Base-by-base conservation (phyloP, 1,140 invertebrate genomes). In the Pseudobourletiella spinata region DNA sequence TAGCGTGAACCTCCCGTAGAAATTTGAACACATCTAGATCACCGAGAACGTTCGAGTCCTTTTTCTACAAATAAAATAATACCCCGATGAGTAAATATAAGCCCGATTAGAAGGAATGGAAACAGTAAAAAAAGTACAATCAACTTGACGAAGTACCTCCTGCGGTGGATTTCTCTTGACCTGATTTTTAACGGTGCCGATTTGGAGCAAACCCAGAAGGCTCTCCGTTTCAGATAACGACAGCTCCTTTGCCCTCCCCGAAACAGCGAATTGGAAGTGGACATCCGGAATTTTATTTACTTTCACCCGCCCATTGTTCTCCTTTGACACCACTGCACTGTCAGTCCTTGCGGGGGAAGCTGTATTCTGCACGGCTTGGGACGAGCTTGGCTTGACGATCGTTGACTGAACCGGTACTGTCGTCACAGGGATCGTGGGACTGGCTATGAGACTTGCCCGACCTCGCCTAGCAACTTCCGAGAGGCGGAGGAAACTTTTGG, bases 171-270 rank as follows among this genome's bases (percentile, higher is more conserved):
- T 8, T 51, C 51, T 59, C 2, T 43, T 18, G 15, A 18, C 26
- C 2, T 20, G 44, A 16, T 43, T 48, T 14, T 44, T 44, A 18
- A 39, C 51, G 15, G 22, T 29, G 25, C 50, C 50, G 11, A 61
- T 54, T 30, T 61, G 59, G 22, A 61, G 50, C n/a, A 61, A 32
- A 8, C 59, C 59, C 6, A 61, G 29, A 2, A 61, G 22, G 20
- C 46, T 61, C 28, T 61, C 59, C 28, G 52, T 48, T 26, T 61
- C 59, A 0, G 59, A 61, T 32, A 61, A 16, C n/a, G 59, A 35
- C 20, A 61, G 24, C 4, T 39, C 14, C 18, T 61, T 61, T 1
- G n/a, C 30, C 22, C 59, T 22, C 43, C 59, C 59, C 14, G 48
- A 52, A 11, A 61, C 59, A 30, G 18, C 11, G 25, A 42, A 61